phyloP scores from a whole-genome alignment of 2,113 vertebrate genomes.

The Aleadryas rufinucha region DNA sequence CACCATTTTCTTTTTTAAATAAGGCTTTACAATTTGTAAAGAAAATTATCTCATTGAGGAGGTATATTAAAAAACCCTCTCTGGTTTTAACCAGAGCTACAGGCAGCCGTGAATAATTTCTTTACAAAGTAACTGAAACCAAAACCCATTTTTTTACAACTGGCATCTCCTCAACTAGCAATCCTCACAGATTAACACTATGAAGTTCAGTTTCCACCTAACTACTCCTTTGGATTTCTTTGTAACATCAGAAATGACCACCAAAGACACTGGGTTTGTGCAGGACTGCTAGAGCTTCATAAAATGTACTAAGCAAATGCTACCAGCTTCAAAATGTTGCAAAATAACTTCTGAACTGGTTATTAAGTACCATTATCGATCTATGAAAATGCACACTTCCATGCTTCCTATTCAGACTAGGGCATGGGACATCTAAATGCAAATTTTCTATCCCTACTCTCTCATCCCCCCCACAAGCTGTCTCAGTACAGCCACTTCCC shows the following conservation, averaged over 20 bases:
- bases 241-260: background rate
- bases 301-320: background rate
- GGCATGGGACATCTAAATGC: background rate
- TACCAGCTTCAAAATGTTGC: background rate
- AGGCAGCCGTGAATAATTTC: background rate
- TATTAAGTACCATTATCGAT: accelerated
- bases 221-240: background rate
- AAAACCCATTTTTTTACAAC: background rate
- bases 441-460: background rate
- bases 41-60: background rate
- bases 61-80: background rate
- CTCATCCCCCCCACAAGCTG: background rate
- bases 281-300: background rate
- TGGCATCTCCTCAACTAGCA: background rate
- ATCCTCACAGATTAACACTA: background rate
- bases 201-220: background rate
- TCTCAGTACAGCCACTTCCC: background rate
- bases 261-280: background rate
- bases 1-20: background rate
- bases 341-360: background rate
- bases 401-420: background rate
- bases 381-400: background rate
- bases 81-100: background rate
- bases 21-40: background rate
- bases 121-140: background rate